These are phyloP conservation scores for Sorex fumeus DNA, from an alignment of 2,113 vertebrate species.

Conservation along the genomic window DNA sequence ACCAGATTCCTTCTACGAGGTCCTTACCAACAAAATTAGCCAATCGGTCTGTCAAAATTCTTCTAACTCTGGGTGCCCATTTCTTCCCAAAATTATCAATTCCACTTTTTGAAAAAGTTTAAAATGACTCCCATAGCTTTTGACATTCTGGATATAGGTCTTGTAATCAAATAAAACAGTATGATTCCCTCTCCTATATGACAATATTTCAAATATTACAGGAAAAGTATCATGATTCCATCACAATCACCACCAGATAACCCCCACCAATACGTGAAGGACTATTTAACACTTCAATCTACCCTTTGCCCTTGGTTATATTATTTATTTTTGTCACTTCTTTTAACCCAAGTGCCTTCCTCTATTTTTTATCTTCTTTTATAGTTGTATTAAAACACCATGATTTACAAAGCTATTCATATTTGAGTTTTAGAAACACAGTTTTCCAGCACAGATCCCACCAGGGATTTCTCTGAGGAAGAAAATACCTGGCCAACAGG, in stretches of 20 bases:
- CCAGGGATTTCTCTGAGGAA: too few species aligned
- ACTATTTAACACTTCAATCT: neutral
- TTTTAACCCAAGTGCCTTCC: too few species aligned
- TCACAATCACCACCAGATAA: neutral
- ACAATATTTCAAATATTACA: constrained; percentile 18
- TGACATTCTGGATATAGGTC: too few species aligned
- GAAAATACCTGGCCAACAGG: too few species aligned
- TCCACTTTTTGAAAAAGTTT: constrained; percentile 2
- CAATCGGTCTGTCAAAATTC: neutral
- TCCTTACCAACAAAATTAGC: constrained; percentile 38
- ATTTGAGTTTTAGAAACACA: too few species aligned
- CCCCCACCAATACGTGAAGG: neutral
- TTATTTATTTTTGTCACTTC: constrained; percentile 1
- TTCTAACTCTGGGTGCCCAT: neutral
- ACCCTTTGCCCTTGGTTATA: neutral
- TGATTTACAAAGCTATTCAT: too few species aligned
- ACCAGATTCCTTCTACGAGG: constrained; percentile 14
- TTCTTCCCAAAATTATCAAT: constrained; percentile 13
- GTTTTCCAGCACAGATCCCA: too few species aligned
- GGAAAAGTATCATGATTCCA: neutral
- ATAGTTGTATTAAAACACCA: too few species aligned
- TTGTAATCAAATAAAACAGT: constrained; percentile 9
- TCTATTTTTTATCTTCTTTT: too few species aligned
- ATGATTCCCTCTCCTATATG: neutral
- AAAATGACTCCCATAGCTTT: neutral